Evolutionary conservation across 92 coral and sea anemone species (phyloP).

Genomic region (Heliopora coerulea): DNA sequence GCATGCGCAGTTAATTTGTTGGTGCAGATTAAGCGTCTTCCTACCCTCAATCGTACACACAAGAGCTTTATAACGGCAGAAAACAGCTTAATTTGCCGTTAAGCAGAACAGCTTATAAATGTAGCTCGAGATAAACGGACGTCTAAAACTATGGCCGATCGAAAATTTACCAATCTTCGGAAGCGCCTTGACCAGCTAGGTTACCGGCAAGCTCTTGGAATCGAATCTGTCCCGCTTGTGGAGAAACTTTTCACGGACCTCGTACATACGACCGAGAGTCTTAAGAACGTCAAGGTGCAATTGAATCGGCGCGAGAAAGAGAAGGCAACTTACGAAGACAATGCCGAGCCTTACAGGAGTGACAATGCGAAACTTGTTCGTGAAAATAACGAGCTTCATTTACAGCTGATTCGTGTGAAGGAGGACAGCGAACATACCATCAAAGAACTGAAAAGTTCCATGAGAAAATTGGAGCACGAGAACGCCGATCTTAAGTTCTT

Average conservation of each 20-base stretch:
- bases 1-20: constrained; percentile 77
- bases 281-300: constrained; percentile 90
- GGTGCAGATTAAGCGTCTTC: constrained; percentile 50
- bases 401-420: constrained; percentile 86
- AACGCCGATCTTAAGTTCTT: constrained; percentile 95
- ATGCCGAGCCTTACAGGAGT: constrained; percentile 96
- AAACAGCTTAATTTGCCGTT: constrained; percentile 12
- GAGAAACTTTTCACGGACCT: constrained; percentile 98
- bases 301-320: constrained; percentile 70
- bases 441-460: constrained; percentile 79
- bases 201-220: constrained; percentile 94
- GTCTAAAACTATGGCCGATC: constrained; percentile 71
- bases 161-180: constrained; percentile 95
- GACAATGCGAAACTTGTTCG: constrained; percentile 97
- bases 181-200: constrained; percentile 98
- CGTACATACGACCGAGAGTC: constrained; percentile 98
- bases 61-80: constrained; percentile 26
- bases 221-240: constrained; percentile 96
- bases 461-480: constrained; percentile 96
- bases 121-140: constrained; percentile 20
- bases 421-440: constrained; percentile 88
- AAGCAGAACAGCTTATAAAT: constrained; percentile 12
- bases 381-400: constrained; percentile 94
- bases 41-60: constrained; percentile 73
- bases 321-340: constrained; percentile 78